Base-by-base conservation (phyloP, 2,888 invertebrate genomes). In the Erannis defoliaria region DNA sequence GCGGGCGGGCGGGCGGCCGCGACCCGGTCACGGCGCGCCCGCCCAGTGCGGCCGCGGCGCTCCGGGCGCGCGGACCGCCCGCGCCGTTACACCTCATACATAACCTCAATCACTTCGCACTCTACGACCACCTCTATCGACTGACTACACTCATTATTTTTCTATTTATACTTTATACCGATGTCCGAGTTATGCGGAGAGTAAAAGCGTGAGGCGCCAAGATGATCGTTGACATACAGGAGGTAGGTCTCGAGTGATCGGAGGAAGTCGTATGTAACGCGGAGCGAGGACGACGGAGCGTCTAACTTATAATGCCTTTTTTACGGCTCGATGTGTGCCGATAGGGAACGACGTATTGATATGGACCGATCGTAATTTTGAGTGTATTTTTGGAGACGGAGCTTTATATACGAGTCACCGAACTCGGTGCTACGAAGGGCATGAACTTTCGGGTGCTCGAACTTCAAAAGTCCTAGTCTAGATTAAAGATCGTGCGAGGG, bases 141-240 rank as follows among this genome's bases (percentile, higher is more conserved):
- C 65, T 43, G 65, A 62, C 64, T 55, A 65, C 38, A 68, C 66
- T 64, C 55, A n/a, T 23, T 62, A 56, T 57, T 63, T 68, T 70
- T 67, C 72, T 77, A 74, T 70, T 72, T 73, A 71, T 70, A 74
- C 68, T 68, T 71, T 51, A 61, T 65, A 65, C 64, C 64, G 71
- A 65, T 55, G 62, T 65, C 64, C 55, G 64, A 67, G 66, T 50
- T 57, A 66, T 66, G 70, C 58, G 49, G 40, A 61, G 55, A 55
- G 56, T 35, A 14, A 57, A 38, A 37, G 45, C 49, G 55, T 49
- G 18, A 35, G 26, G 18, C 58, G 55, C 43, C 64, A 68, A 67
- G 63, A 92, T 92, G 92, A 91, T 92, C 85, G 91, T 92, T 85
- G 92, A 92, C 82, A 90, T 92, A 71, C 89, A 88, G 73, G 92